A percentile compares a stretch with the other conserved stretches of the same genome.
phyloP scores from a whole-genome alignment of 2,888 invertebrate species.

The Furcula furcula region DNA sequence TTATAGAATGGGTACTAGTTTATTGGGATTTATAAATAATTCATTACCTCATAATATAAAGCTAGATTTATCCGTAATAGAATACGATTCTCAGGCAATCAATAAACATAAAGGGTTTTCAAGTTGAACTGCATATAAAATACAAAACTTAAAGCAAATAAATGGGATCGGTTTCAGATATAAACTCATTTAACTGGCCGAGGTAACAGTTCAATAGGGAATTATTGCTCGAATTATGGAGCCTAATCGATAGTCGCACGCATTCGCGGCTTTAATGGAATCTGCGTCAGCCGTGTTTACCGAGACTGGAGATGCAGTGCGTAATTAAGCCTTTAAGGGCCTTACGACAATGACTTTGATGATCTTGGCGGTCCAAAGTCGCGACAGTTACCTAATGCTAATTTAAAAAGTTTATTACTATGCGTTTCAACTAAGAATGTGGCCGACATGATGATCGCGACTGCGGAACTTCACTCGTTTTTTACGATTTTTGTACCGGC shows the following conservation, averaged over 20 bases:
- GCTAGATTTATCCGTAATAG: conserved; percentile 11
- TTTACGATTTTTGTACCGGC: too few relatives aligned
- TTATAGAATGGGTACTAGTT: neutral
- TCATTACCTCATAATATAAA: conserved; percentile 24
- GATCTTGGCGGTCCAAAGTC: too few relatives aligned
- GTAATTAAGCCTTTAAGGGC: conserved; percentile 55
- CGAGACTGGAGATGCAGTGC: conserved; percentile 26
- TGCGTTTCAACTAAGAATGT: too few relatives aligned
- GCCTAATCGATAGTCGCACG: conserved; percentile 58
- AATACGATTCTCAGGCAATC: conserved; percentile 22
- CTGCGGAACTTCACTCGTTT: too few relatives aligned
- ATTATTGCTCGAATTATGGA: conserved; percentile 59
- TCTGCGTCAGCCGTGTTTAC: conserved; percentile 42
- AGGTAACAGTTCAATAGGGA: conserved; percentile 60
- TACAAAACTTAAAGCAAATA: conserved; percentile 36
- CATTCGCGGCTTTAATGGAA: conserved; percentile 50
- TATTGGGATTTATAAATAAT: neutral
- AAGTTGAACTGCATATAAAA: conserved; percentile 28
- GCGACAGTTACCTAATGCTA: too few relatives aligned
- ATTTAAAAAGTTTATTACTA: too few relatives aligned
- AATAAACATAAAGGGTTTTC: conserved; percentile 24
- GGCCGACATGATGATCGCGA: too few relatives aligned
- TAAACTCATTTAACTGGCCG: conserved; percentile 51
- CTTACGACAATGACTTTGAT: too few relatives aligned
- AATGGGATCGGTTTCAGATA: conserved; percentile 36